A percentile compares a stretch with the other conserved stretches of the same genome.
phyloP scores from a whole-genome alignment of 2,888 invertebrate genomes.

The Cinara cedri region DNA sequence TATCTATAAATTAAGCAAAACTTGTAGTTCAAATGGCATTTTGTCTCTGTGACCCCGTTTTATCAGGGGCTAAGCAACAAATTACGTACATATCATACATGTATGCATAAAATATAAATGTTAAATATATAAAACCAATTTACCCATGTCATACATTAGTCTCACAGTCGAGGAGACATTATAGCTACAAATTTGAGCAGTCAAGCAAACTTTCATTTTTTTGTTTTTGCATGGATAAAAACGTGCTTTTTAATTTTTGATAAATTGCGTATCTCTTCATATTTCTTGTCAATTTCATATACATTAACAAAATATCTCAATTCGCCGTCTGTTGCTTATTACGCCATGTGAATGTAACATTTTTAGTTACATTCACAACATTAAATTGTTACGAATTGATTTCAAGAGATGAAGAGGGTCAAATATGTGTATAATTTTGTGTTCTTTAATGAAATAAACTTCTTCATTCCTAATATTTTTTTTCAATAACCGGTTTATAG shows the following conservation, averaged over 20 bases:
- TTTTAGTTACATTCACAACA: no score
- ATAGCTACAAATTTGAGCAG: conserved; percentile 5
- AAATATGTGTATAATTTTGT: conserved; percentile 8
- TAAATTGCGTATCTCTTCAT: conserved; percentile 1
- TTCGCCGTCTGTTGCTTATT: not conserved
- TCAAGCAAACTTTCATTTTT: not conserved
- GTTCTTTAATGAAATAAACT: conserved; percentile 1
- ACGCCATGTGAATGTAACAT: conserved; percentile 7
- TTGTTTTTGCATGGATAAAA: not conserved
- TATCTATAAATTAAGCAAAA: conserved; percentile 5
- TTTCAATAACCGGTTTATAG: not conserved
- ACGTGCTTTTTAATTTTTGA: conserved; percentile 7
- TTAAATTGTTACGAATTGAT: conserved; percentile 11
- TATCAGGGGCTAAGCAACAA: not conserved
- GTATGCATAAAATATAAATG: not conserved
- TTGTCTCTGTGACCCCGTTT: not conserved
- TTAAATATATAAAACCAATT: not conserved
- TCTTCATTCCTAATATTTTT: not conserved
- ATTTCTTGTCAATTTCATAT: not conserved
- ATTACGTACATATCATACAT: not conserved
- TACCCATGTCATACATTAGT: conserved; percentile 17
- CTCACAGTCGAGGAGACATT: conserved; percentile 1
- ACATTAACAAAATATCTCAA: not conserved
- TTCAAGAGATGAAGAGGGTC: conserved; percentile 7
- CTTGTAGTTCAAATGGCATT: not conserved